A percentile compares a stretch with the other conserved stretches of the same genome.
phyloP scores from a whole-genome alignment of 2,797 vertebrate genomes.

The Sebastes wilsoni region DNA sequence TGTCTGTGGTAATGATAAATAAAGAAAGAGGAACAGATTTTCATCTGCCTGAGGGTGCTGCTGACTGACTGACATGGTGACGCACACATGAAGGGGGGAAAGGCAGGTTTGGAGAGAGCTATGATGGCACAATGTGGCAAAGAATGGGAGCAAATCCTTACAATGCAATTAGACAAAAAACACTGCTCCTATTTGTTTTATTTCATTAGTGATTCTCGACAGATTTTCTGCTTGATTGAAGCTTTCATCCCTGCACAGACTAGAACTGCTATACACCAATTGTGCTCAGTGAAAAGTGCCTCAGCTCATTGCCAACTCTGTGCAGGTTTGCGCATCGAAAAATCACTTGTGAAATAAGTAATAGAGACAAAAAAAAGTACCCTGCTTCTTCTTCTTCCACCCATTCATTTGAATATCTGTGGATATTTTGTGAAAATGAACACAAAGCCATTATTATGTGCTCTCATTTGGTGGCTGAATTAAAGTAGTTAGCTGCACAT shows the following conservation, averaged over 20 bases:
- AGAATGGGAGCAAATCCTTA: not conserved
- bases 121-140: not conserved
- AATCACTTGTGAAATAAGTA: conserved; percentile 29
- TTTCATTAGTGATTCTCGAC: conserved; percentile 37
- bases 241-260: conserved; percentile 27
- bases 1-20: conserved; percentile 23
- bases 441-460: not conserved
- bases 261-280: conserved; percentile 7
- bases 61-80: not conserved
- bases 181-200: not conserved
- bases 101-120: conserved; percentile 1
- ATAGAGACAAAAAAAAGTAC: not conserved
- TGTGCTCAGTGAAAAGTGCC: conserved; percentile 27
- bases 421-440: not conserved
- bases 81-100: not conserved
- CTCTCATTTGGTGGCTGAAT: not conserved
- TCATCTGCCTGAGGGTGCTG: not conserved
- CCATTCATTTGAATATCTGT: not conserved
- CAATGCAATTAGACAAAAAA: not conserved
- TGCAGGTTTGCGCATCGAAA: conserved; percentile 1
- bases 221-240: conserved; percentile 48
- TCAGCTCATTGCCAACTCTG: conserved; percentile 12
- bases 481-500: conserved; percentile 45
- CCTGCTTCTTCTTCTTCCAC: not conserved
- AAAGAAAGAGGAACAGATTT: conserved; percentile 19